phyloP scores from a whole-genome alignment of 2,113 vertebrate species.

The Ascaphus truei region DNA sequence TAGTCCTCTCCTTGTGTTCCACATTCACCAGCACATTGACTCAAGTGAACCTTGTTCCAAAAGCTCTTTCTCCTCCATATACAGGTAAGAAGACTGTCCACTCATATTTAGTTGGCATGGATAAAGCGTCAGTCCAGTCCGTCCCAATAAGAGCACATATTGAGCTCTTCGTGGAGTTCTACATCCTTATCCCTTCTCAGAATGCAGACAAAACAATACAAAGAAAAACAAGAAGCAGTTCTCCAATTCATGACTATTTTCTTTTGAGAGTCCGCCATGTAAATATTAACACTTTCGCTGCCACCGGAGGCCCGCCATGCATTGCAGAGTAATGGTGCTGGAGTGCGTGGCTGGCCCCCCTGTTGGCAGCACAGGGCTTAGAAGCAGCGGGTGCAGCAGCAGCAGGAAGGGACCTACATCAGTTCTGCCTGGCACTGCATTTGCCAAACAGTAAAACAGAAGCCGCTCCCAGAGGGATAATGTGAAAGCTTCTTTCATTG shows the following conservation, averaged over 20 bases:
- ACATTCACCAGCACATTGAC: background rate
- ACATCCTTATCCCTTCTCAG: background rate
- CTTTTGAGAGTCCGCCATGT: slow-evolving; percentile 1
- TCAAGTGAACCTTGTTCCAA: too few species aligned
- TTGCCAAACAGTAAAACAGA: slow-evolving; percentile 3
- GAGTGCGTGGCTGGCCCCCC: background rate
- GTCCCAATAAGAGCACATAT: background rate
- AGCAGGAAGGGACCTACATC: background rate
- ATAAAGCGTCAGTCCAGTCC: background rate
- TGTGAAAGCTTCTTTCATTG: slow-evolving; percentile 9
- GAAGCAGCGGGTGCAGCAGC: slow-evolving; percentile 2
- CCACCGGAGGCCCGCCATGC: background rate
- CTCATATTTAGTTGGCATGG: background rate
- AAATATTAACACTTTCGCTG: slow-evolving; percentile 1
- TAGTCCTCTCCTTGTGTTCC: background rate
- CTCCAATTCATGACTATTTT: background rate
- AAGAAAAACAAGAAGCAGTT: background rate
- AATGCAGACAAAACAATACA: background rate
- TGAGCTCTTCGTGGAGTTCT: background rate
- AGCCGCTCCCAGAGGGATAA: background rate
- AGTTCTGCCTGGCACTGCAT: background rate
- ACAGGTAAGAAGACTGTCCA: background rate
- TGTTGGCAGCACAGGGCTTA: background rate
- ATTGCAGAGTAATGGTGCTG: background rate
- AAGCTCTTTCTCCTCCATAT: too few species aligned